Percentiles rank a stretch among this genome's conserved stretches.
Evolutionary conservation across 2,113 vertebrate genomes (phyloP).

Genomic region (Felis chaus): DNA sequence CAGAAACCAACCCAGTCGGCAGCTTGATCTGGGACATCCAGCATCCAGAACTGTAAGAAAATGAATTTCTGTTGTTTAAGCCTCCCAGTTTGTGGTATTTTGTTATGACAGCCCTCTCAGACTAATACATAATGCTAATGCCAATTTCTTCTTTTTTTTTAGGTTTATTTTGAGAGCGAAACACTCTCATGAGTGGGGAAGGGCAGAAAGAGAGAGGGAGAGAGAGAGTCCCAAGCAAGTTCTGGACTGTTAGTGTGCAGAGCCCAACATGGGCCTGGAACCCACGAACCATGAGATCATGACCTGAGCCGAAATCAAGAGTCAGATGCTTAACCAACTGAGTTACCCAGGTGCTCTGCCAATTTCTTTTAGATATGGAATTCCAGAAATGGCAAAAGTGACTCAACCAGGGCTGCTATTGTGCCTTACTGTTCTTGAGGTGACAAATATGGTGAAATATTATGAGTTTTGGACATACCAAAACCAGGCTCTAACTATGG

Average conservation of each 20-base stretch:
- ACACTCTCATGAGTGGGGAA: no score
- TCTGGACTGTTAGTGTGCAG: no score
- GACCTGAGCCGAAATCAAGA: no score
- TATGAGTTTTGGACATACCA: background rate
- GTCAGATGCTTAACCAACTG: no score
- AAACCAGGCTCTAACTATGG: background rate
- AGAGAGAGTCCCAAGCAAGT: no score
- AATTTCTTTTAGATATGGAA: background rate
- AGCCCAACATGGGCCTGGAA: no score
- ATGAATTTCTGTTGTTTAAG: background rate
- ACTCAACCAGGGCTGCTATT: background rate
- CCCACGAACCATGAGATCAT: no score
- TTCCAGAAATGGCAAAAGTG: background rate
- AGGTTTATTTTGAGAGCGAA: no score
- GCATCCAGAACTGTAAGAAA: background rate
- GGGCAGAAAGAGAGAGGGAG: no score
- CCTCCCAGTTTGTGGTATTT: background rate
- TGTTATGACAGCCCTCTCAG: accelerated
- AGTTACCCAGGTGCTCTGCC: no score
- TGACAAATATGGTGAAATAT: background rate
- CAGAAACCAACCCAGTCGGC: background rate
- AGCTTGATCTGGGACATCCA: background rate
- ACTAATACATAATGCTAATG: background rate
- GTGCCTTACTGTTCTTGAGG: background rate
- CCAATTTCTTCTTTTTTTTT: background rate